phyloP scores from a whole-genome alignment of 2,888 invertebrate genomes.

The Aquatica leii region DNA sequence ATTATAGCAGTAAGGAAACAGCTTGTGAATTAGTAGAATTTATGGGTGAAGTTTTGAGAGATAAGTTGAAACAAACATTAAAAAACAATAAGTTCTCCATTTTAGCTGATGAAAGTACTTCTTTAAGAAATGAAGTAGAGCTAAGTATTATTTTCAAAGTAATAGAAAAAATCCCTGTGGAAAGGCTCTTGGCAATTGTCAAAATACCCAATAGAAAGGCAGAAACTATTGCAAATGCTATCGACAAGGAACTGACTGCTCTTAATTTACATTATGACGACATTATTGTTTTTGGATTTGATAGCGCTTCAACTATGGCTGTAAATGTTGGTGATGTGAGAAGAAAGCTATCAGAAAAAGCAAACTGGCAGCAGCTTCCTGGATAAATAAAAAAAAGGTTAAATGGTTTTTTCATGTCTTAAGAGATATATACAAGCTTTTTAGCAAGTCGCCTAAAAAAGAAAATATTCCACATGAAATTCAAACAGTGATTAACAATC shows the following conservation, averaged over 20 bases:
- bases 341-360: conserved; percentile 4
- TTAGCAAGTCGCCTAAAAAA: neutral
- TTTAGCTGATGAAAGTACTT: conserved; percentile 9
- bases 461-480: neutral
- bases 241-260: neutral
- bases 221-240: conserved; percentile 5
- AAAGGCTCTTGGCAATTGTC: conserved; percentile 1
- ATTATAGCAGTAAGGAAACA: conserved; percentile 9
- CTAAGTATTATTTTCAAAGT: conserved; percentile 1
- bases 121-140: conserved; percentile 8
- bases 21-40: neutral
- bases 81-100: conserved; percentile 4
- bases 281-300: conserved; percentile 4
- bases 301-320: neutral
- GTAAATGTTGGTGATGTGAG: neutral
- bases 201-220: neutral
- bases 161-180: neutral
- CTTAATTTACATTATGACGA: conserved; percentile 4
- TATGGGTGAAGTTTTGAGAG: neutral
- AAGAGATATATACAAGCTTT: neutral
- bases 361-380: neutral
- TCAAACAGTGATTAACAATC: neutral
- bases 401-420: neutral
- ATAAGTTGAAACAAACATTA: conserved; percentile 1
- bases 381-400: neutral